Conservation (phyloP, 2,113 vertebrate genomes). For the Nyctibius bracteatus region DNA sequence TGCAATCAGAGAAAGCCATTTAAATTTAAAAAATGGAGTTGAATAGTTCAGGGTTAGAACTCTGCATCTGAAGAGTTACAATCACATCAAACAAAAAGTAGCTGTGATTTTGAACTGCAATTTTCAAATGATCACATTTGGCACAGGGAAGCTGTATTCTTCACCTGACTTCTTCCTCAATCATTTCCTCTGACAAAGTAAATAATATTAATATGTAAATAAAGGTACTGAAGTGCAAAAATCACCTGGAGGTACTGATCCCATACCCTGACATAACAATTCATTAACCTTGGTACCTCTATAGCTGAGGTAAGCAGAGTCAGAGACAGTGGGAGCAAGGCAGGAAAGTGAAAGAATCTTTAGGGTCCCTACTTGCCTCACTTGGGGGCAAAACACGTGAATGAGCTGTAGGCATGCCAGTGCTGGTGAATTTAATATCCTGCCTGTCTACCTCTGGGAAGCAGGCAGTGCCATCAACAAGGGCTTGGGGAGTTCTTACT, state of each 20-base stretch:
- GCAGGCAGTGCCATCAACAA: neutral
- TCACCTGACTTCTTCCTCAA: slow-evolving; percentile 7
- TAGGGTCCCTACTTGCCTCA: neutral
- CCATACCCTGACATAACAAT: neutral
- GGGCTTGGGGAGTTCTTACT: neutral
- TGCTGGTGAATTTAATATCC: neutral
- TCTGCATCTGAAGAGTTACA: slow-evolving; percentile 5
- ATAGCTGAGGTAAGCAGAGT: neutral
- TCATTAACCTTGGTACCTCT: neutral
- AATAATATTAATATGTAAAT: neutral
- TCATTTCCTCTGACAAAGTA: neutral
- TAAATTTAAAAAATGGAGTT: neutral
- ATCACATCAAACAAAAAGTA: slow-evolving; percentile 13
- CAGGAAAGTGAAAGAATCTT: neutral
- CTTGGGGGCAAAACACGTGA: accelerated
- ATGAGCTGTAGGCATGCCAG: neutral
- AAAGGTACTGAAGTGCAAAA: neutral
- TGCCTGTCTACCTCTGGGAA: neutral
- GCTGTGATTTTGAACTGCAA: neutral
- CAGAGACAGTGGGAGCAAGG: neutral
- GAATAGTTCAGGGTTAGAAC: neutral
- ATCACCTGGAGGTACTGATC: neutral
- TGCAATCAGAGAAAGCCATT: neutral
- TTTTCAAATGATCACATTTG: neutral
- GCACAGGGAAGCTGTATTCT: neutral